Base-by-base conservation (phyloP, 2,113 vertebrate species). In the Heterotilapia buettikoferi region DNA sequence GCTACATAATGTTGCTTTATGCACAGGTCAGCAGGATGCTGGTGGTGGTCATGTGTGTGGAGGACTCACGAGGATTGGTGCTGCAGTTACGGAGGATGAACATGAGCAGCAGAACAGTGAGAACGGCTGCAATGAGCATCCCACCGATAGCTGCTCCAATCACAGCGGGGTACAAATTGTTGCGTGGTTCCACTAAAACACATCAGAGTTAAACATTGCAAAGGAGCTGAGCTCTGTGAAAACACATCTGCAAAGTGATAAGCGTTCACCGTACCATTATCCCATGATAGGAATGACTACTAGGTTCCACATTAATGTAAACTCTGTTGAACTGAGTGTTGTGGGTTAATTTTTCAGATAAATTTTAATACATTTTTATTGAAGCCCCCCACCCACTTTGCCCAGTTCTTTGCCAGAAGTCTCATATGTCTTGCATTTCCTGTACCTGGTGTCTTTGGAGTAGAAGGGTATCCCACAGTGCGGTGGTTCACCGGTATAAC, bases 391-490 rank as follows among this genome's bases (percentile, higher is more conserved):
- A 66, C 61, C 18, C 9, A 3, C 18, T 63, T 36, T 88, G 4
- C 40, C 56, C 19, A 50, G 3, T 16, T 50, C 5, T 66, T 26
- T 80, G 1, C 16, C 5, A 36, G 36, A 68, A 36, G 4, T 84
- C 40, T 88, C 38, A 59, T 18, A 78, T 11, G 33, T 29, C 53
- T 33, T 9, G 18, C 24, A 68, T 63, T 14, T 18, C 14, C 61
- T 85, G 13, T 97, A 98, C 98, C 98, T 98, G 98, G 98, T 81
- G 92, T 98, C 95, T 97, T 97, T 89, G 95, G 91, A 89, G 97
- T 95, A 6, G 98, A 99, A 3, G 98, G 97, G 68, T 97, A 89
- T 90, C 98, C 98, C 1, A 95, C 81, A 3, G 97, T 98, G 85
- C 95, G 96, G 93, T 98, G 97, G 93, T 98, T 99, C 90, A 98